phyloP scores from a whole-genome alignment of 2,888 invertebrate species.

The Tromatobia lineatoria region DNA sequence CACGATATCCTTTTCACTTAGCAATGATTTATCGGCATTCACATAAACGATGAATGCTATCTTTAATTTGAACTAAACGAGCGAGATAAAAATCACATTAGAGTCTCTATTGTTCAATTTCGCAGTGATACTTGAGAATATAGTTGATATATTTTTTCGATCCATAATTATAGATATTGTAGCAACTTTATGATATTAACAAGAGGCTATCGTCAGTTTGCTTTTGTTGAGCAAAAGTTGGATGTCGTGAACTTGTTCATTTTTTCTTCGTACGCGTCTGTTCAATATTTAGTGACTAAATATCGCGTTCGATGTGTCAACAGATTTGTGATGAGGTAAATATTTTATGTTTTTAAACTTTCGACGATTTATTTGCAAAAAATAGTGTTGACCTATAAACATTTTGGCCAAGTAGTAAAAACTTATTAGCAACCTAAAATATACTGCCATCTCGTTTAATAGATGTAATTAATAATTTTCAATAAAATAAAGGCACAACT shows the following conservation, averaged over 20 bases:
- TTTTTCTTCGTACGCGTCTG: neutral
- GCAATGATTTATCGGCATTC: slow-evolving; percentile 56
- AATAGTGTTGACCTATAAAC: neutral
- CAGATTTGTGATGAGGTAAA: too few species aligned
- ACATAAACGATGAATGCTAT: slow-evolving; percentile 3
- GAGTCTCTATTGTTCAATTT: neutral
- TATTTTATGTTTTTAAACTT: neutral
- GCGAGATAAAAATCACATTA: slow-evolving; percentile 21
- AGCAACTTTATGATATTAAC: neutral
- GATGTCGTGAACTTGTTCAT: neutral
- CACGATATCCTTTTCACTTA: slow-evolving; percentile 37
- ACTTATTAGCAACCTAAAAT: neutral
- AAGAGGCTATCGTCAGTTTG: neutral
- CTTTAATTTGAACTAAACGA: slow-evolving; percentile 9
- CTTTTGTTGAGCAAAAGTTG: neutral
- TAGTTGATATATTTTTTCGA: neutral
- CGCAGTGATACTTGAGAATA: neutral
- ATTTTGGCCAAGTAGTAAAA: neutral
- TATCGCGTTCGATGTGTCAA: too few species aligned
- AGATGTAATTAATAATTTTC: too few species aligned
- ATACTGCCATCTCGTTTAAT: neutral
- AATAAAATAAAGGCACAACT: too few species aligned
- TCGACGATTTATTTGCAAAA: neutral
- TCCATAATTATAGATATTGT: slow-evolving; percentile 1
- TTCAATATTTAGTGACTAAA: too few species aligned